phyloP scores from a whole-genome alignment of 2,888 invertebrate species.

The Itoplectis maculator region DNA sequence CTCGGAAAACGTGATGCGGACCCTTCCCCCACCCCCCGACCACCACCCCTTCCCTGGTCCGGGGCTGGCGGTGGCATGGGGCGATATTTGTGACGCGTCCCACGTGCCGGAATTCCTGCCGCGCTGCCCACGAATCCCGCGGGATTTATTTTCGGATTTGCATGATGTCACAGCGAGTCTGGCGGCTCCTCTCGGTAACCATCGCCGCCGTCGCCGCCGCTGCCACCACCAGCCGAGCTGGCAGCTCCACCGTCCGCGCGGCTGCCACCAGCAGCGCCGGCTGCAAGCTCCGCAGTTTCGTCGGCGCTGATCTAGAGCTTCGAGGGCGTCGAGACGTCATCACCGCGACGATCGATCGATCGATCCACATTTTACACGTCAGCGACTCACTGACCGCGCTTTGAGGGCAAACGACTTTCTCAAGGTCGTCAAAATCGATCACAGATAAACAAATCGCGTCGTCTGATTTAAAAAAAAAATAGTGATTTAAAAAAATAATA shows the following conservation, averaged over 20 bases:
- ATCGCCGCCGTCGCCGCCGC: slow-evolving; percentile 47
- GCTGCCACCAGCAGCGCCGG: slow-evolving; percentile 45
- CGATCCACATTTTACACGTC: slow-evolving; percentile 30
- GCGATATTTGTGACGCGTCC: slow-evolving; percentile 76
- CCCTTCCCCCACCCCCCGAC: too few species aligned
- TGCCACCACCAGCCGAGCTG: slow-evolving; percentile 33
- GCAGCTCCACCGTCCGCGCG: slow-evolving; percentile 30
- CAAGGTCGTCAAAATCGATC: slow-evolving; percentile 1
- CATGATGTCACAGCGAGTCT: slow-evolving; percentile 78
- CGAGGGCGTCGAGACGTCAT: slow-evolving; percentile 45
- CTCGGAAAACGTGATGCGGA: slow-evolving; percentile 34
- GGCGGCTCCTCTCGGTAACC: slow-evolving; percentile 57
- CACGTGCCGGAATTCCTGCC: slow-evolving; percentile 80
- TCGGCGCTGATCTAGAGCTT: slow-evolving; percentile 51
- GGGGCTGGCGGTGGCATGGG: slow-evolving; percentile 48
- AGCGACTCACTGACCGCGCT: not conserved
- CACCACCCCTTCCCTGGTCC: slow-evolving; percentile 13
- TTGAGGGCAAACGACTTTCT: not conserved
- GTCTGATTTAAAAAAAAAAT: not conserved
- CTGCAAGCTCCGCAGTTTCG: slow-evolving; percentile 43
- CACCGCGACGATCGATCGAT: slow-evolving; percentile 13
- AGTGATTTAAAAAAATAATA: too few species aligned
- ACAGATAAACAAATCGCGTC: slow-evolving; percentile 2
- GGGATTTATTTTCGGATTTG: slow-evolving; percentile 82
- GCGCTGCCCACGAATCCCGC: slow-evolving; percentile 77